Conservation (phyloP, 2,797 vertebrate species). For the Remorina albescens region DNA sequence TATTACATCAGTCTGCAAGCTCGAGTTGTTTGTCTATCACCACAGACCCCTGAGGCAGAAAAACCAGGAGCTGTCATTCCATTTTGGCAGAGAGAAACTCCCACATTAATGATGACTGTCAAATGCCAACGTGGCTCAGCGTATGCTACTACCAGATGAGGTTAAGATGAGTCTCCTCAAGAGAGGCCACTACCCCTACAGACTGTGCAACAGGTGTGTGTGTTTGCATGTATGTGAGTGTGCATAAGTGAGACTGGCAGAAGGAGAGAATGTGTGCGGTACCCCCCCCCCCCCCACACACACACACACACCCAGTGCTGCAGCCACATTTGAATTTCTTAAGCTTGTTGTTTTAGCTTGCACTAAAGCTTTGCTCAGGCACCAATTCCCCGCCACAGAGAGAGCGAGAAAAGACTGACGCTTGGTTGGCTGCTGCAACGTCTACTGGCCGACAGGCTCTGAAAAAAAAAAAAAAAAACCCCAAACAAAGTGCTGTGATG, state of each 20-base stretch:
- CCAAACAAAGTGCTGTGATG: constrained; percentile 39
- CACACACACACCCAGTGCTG: constrained; percentile 30
- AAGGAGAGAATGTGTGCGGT: constrained; percentile 49
- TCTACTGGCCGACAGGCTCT: constrained; percentile 65
- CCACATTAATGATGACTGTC: constrained; percentile 65
- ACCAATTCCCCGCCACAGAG: constrained; percentile 20
- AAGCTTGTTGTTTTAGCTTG: constrained; percentile 81
- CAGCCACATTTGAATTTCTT: constrained; percentile 77
- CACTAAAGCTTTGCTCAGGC: constrained; percentile 65
- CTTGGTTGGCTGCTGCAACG: constrained; percentile 51
- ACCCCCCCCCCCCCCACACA: too few species aligned
- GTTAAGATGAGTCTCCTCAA: constrained; percentile 48
- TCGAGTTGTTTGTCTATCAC: constrained; percentile 69
- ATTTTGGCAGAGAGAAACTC: constrained; percentile 55
- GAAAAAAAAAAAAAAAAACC: too few species aligned
- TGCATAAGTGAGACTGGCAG: constrained; percentile 49
- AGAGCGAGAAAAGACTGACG: constrained; percentile 65
- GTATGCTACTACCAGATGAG: constrained; percentile 49
- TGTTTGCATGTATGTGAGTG: constrained; percentile 14
- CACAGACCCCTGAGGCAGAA: constrained; percentile 35
- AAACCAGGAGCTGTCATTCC: constrained; percentile 57
- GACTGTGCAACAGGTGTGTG: constrained; percentile 72
- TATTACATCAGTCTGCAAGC: constrained; percentile 65
- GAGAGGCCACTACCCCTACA: constrained; percentile 31
- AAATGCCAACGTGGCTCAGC: constrained; percentile 67